phyloP scores from a whole-genome alignment of 2,888 invertebrate species.

The Netelia fuscicornis region DNA sequence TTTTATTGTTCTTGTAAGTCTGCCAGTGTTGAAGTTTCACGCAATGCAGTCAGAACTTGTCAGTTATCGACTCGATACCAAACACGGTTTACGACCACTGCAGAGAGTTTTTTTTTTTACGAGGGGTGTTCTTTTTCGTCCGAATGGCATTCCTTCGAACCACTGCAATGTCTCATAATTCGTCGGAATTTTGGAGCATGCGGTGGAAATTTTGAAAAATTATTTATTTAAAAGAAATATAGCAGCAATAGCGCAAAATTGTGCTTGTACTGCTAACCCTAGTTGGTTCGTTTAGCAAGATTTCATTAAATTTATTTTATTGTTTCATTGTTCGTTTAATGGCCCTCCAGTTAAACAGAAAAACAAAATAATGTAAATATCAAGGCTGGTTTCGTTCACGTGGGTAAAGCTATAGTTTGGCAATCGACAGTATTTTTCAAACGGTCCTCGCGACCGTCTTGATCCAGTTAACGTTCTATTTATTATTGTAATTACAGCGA shows the following conservation, averaged over 20 bases:
- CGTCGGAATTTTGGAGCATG: neutral
- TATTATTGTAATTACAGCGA: constrained; percentile 26
- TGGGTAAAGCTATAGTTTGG: constrained; percentile 61
- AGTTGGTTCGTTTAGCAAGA: constrained; percentile 16
- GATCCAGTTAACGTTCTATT: constrained; percentile 58
- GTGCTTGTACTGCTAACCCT: constrained; percentile 11
- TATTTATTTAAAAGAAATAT: constrained; percentile 1
- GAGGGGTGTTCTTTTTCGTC: constrained; percentile 34
- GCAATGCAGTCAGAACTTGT: neutral
- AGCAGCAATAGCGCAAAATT: neutral
- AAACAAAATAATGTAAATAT: constrained; percentile 46
- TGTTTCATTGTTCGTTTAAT: constrained; percentile 3
- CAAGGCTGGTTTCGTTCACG: constrained; percentile 33
- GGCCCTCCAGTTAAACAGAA: neutral
- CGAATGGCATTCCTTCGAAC: constrained; percentile 46
- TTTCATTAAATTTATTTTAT: constrained; percentile 23
- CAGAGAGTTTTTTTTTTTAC: constrained; percentile 24
- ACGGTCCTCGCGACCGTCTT: constrained; percentile 59
- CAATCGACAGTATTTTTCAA: constrained; percentile 72
- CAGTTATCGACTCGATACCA: constrained; percentile 41
- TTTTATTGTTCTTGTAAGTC: neutral
- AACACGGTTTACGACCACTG: constrained; percentile 37
- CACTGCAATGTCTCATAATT: constrained; percentile 2
- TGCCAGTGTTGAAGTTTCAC: neutral
- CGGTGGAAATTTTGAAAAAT: constrained; percentile 5